Evolutionary conservation across 2,113 vertebrate genomes (phyloP), one percentile per base, ranked within the genome.

Genomic region (Oophaga pumilio): DNA sequence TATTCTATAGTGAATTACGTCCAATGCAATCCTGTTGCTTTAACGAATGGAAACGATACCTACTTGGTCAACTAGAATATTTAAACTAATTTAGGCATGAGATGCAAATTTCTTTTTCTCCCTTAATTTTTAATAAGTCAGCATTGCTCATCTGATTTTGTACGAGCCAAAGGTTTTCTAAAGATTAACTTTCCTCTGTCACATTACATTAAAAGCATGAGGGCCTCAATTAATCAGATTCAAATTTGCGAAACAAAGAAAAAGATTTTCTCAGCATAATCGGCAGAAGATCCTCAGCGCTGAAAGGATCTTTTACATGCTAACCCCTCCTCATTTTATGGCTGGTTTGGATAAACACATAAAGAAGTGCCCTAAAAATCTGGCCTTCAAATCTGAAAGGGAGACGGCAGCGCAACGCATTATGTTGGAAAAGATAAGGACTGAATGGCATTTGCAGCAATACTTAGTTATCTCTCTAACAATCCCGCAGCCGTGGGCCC

Each of bases 391-490:
- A 94, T 93, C 93, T 93, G 93, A 93, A 94, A 95, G 95, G 92
- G 91, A 94, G 92, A 90, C 91, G 84, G 85, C 91, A 87, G 92
- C 91, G 91, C 92, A 86, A 87, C 0, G 76, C 90, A 92, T 92
- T 94, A 93, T 90, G 81, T 88, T 71, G 94, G 88, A 91, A 89
- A 91, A 96, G 95, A 96, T 96, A 95, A 96, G 94, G 89, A 87
- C 89, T 91, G 89, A 94, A 94, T 91, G 93, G 92, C 93, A 92
- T 96, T 95, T 95, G 90, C 94, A 93, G 94, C 94, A 94, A 94
- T 94, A 92, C 93, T 91, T 91, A 89, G 78, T 94, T 96, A 96
- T 96, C 96, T 96, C 91, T 92, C 92, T 79, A 93, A 93, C 95
- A 95, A 94, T 95, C 95, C 94, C 79, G 92, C 92, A 92, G 91